These are phyloP conservation scores for Rhinella marina DNA, from an alignment of 2,797 vertebrate genomes.

Conservation along the genomic window DNA sequence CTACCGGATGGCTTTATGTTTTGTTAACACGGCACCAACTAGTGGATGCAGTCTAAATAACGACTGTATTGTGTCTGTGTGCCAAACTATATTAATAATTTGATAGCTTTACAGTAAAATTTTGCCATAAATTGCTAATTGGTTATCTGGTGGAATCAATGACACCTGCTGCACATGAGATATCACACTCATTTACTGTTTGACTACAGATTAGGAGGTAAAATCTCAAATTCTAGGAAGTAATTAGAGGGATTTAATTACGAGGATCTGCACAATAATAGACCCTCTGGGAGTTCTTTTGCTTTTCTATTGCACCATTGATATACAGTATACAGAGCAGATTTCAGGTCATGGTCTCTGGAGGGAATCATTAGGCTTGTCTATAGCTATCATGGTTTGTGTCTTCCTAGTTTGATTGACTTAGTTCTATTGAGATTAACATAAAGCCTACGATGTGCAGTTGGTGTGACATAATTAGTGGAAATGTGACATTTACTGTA, in stretches of 20 bases:
- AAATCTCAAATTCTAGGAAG: neutral
- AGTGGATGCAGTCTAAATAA: no score
- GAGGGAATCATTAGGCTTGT: neutral
- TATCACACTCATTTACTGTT: neutral
- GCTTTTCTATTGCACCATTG: neutral
- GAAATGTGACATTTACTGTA: neutral
- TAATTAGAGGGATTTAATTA: neutral
- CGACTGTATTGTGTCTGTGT: no score
- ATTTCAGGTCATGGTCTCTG: neutral
- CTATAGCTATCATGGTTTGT: neutral
- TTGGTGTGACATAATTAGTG: neutral
- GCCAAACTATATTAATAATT: no score
- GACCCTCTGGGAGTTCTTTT: neutral
- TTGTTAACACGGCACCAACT: no score
- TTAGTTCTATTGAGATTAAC: neutral
- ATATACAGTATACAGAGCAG: neutral
- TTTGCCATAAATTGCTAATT: neutral
- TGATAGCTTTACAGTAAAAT: no score
- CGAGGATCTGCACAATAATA: neutral
- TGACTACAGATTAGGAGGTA: neutral
- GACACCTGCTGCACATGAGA: neutral
- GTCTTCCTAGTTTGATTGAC: neutral
- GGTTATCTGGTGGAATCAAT: neutral
- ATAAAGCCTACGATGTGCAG: neutral
- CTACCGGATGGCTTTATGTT: no score